Evolutionary conservation across 2,888 invertebrate genomes (phyloP).

Genomic region (Drosophila lacicola): DNA sequence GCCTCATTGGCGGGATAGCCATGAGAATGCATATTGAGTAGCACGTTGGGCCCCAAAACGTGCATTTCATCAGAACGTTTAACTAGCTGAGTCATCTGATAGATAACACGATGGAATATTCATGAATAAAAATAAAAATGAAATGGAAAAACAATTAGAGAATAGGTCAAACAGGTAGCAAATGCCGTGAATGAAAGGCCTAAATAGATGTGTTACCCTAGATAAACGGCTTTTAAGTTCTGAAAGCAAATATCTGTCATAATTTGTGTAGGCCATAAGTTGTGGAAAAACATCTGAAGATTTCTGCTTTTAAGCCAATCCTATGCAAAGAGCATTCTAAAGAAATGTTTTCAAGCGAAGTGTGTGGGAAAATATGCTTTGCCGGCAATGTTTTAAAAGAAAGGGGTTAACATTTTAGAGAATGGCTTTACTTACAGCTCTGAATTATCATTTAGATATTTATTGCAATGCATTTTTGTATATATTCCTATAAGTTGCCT

Average conservation of each 20-base stretch:
- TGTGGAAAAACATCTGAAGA: slow-evolving; percentile 14
- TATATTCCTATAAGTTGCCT: no score
- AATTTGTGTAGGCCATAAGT: slow-evolving; percentile 51
- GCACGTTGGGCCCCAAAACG: slow-evolving; percentile 4
- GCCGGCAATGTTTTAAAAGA: not conserved
- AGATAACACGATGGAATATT: slow-evolving; percentile 58
- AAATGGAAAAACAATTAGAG: slow-evolving; percentile 49
- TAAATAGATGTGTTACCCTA: slow-evolving; percentile 55
- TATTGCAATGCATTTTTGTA: no score
- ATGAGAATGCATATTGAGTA: slow-evolving; percentile 62
- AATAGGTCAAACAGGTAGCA: slow-evolving; percentile 61
- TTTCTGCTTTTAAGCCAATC: not conserved
- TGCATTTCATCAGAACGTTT: slow-evolving; percentile 66
- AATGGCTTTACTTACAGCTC: not conserved
- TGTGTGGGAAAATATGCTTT: slow-evolving; percentile 28
- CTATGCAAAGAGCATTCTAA: slow-evolving; percentile 15
- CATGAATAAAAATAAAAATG: slow-evolving; percentile 34
- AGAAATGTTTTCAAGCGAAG: slow-evolving; percentile 4
- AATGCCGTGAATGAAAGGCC: slow-evolving; percentile 18
- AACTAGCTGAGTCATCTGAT: slow-evolving; percentile 70
- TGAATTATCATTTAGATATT: not conserved
- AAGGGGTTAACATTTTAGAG: not conserved
- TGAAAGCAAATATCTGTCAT: slow-evolving; percentile 63
- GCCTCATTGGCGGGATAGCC: slow-evolving; percentile 15
- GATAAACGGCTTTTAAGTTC: slow-evolving; percentile 56